Base-by-base conservation (phyloP, 2,888 invertebrate genomes). In the Phrixothrix hirtus region DNA sequence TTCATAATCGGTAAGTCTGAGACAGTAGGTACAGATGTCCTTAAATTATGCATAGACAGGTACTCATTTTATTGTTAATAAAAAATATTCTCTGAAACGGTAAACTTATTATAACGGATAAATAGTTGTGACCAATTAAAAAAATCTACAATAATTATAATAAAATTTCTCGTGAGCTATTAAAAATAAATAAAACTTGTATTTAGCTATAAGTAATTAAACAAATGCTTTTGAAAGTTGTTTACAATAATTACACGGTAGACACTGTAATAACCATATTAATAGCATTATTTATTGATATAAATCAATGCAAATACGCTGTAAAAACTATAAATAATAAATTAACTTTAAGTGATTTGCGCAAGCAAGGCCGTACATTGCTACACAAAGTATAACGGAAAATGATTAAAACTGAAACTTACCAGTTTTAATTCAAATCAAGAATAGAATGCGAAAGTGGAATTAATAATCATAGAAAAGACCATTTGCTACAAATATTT, bases 1-100 rank as follows among this genome's bases (percentile, higher is more conserved):
- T 57, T 47, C 55, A 49, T 59, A 49, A 53, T 58, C 59, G 55
- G n/a, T n/a, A n/a, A n/a, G n/a, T n/a, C n/a, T n/a, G n/a, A n/a
- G n/a, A n/a, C n/a, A n/a, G n/a, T n/a, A n/a, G n/a, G n/a, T n/a
- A n/a, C n/a, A n/a, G n/a, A n/a, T n/a, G n/a, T n/a, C n/a, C n/a
- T n/a, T n/a, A n/a, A n/a, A n/a, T n/a, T n/a, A n/a, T n/a, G n/a
- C n/a, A n/a, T n/a, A n/a, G n/a, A n/a, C n/a, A n/a, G n/a, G n/a
- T n/a, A n/a, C n/a, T n/a, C n/a, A n/a, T n/a, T n/a, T n/a, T n/a
- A n/a, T n/a, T n/a, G n/a, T n/a, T n/a, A n/a, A n/a, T n/a, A n/a
- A n/a, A n/a, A n/a, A n/a, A n/a, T n/a, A n/a, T n/a, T n/a, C n/a
- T n/a, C n/a, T n/a, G n/a, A n/a, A n/a, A n/a, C n/a, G n/a, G n/a